A percentile compares a stretch with the other conserved stretches of the same genome.
phyloP scores from a whole-genome alignment of 2,797 vertebrate genomes.

The Semotilus atromaculatus region DNA sequence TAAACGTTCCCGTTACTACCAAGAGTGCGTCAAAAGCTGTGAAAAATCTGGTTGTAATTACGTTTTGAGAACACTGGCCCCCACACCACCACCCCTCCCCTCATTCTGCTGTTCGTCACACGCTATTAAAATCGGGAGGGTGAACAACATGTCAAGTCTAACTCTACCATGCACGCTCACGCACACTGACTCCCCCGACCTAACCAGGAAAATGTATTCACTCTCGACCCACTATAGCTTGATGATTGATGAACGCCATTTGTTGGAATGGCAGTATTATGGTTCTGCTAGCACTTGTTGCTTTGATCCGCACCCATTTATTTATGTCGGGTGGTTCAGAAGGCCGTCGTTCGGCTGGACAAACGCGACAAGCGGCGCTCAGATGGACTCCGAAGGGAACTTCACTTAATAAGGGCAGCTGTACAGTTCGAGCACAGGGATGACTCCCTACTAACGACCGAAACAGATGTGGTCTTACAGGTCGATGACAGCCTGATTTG shows the following conservation, averaged over 20 bases:
- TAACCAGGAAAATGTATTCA: constrained; percentile 31
- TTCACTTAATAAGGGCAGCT: constrained; percentile 50
- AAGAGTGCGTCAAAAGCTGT: constrained; percentile 52
- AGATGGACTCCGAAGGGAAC: constrained; percentile 29
- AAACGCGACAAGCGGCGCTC: constrained; percentile 34
- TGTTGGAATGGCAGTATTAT: constrained; percentile 26
- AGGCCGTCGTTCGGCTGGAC: constrained; percentile 41
- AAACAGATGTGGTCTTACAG: constrained; percentile 55
- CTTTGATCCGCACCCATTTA: constrained; percentile 44
- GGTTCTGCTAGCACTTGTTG: constrained; percentile 30
- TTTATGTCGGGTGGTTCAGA: constrained; percentile 23
- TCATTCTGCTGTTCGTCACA: constrained; percentile 55
- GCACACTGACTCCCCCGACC: neutral
- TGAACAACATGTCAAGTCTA: constrained; percentile 38
- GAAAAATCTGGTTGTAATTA: constrained; percentile 71
- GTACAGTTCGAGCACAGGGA: neutral
- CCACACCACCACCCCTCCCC: neutral
- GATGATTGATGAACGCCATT: constrained; percentile 39
- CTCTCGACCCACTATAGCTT: constrained; percentile 14
- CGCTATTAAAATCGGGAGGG: constrained; percentile 53
- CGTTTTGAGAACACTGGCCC: constrained; percentile 25
- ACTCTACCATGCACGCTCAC: constrained; percentile 19
- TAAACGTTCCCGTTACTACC: constrained; percentile 33
- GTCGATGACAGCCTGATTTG: constrained; percentile 59
- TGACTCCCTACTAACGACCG: constrained; percentile 44